Evolutionary conservation across 2,797 vertebrate species (phyloP), one percentile per base, ranked within the genome.

Genomic region (Manis javanica): DNA sequence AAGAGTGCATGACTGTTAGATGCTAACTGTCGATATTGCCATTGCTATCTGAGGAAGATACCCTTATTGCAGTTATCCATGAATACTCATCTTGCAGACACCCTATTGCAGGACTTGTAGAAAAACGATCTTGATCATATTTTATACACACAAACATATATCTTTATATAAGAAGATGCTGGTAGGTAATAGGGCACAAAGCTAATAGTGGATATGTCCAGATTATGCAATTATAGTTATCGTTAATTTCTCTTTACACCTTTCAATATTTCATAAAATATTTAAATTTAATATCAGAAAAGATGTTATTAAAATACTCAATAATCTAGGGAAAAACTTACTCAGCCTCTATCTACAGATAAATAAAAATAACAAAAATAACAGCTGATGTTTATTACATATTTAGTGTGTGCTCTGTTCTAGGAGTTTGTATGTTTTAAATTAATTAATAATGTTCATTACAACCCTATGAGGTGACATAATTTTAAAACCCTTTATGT

Each of bases 241-340:
- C 69, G 87, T 93, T 57, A n/a, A n/a, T 51, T 72, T 82, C 26
- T 66, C n/a, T 93, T 90, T 53, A 15, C 0, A 63, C 21, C 8
- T 81, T 71, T 69, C 16, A 37, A 14, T 26, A 61, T 31, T 71
- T 90, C n/a, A 53, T 24, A 34, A 90, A 93, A 21, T 68, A 87
- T 91, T 42, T 90, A 51, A 69, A 46, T n/a, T 90, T 90, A 82
- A 26, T 61, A 68, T 59, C 34, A 69, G 31, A 69, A 87, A 92
- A 31, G 23, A 61, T 12, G 46, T 42, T 75, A 66, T 46, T 69
- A 82, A 75, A 69, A 68, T 96, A 68, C 8, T 75, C 34, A 68
- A 24, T 7, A 68, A 29, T 15, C 34, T 42, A 91, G 37, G 3
- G 68, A 39, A 13, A 53, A 49, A 46, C 9, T 3, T 29, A 4